These are phyloP conservation scores for Bambusicola thoracicus DNA, from an alignment of 2,113 vertebrate genomes.

Conservation along the genomic window DNA sequence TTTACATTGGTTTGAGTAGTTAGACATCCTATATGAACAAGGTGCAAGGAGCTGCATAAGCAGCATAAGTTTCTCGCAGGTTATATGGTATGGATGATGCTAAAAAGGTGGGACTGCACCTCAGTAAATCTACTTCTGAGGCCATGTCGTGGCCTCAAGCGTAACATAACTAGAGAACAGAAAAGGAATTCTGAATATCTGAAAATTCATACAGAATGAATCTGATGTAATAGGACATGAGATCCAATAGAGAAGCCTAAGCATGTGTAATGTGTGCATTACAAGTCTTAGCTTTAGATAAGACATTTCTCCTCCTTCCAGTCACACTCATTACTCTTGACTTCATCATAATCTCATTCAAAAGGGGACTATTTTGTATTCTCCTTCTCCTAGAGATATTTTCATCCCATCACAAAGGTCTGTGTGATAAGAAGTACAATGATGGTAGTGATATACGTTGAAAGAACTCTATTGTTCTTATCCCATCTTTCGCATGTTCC, in stretches of 20 bases:
- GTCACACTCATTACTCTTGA: background rate
- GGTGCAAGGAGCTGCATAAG: background rate
- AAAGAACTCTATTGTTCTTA: background rate
- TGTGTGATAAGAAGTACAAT: background rate
- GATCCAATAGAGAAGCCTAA: background rate
- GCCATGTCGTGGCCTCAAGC: background rate
- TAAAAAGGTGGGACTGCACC: background rate
- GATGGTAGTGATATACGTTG: background rate
- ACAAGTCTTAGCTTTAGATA: background rate
- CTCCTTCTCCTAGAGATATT: background rate
- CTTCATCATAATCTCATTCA: background rate
- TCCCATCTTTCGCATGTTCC: background rate
- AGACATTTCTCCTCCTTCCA: background rate
- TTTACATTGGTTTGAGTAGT: background rate
- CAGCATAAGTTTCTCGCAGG: background rate
- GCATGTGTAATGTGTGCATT: background rate
- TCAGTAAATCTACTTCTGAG: background rate
- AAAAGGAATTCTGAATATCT: background rate
- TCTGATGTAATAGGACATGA: background rate
- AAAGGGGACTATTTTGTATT: background rate
- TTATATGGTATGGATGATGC: background rate
- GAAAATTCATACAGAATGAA: background rate
- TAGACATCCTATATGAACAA: background rate
- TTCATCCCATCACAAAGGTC: background rate
- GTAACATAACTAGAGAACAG: background rate